Conservation (phyloP, 2,113 vertebrate species). For the Phoxinus phoxinus region DNA sequence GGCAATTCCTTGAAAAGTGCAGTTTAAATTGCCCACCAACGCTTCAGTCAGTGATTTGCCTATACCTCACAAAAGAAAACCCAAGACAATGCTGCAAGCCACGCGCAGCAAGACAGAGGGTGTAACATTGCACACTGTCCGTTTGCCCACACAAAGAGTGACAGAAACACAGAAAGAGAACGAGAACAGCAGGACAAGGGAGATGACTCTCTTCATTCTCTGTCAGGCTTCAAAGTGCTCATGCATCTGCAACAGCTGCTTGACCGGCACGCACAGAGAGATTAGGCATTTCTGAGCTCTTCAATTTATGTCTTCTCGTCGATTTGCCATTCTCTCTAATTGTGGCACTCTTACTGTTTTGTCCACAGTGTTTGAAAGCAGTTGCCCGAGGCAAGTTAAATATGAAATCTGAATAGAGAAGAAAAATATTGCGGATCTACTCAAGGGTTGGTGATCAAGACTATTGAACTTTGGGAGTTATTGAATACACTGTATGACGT, state of each 20-base stretch:
- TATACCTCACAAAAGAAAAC: conserved; percentile 35
- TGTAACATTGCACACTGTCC: conserved; percentile 35
- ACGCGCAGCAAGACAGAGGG: conserved; percentile 6
- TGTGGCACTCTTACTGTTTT: neutral
- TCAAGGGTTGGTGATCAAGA: conserved; percentile 2
- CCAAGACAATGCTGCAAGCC: conserved; percentile 39
- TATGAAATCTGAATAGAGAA: conserved; percentile 24
- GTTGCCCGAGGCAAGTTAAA: conserved; percentile 28
- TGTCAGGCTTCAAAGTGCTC: conserved; percentile 43
- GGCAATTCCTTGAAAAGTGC: conserved; percentile 33
- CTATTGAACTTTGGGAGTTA: neutral
- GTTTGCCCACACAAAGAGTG: conserved; percentile 33
- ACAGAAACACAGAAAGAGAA: conserved; percentile 19
- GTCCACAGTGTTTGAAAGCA: conserved; percentile 35
- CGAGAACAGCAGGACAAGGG: conserved; percentile 5
- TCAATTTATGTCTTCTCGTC: conserved; percentile 20
- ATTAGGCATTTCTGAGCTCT: conserved; percentile 11
- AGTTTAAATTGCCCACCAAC: conserved; percentile 43
- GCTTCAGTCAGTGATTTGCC: neutral
- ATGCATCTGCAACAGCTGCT: conserved; percentile 17
- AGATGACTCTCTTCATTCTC: conserved; percentile 19
- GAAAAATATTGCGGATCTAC: neutral
- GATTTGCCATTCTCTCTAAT: conserved; percentile 48
- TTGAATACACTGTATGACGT: neutral
- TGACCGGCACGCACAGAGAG: neutral